Evolutionary conservation across 2,113 vertebrate species (phyloP).

Genomic region (Sylvietta virens): DNA sequence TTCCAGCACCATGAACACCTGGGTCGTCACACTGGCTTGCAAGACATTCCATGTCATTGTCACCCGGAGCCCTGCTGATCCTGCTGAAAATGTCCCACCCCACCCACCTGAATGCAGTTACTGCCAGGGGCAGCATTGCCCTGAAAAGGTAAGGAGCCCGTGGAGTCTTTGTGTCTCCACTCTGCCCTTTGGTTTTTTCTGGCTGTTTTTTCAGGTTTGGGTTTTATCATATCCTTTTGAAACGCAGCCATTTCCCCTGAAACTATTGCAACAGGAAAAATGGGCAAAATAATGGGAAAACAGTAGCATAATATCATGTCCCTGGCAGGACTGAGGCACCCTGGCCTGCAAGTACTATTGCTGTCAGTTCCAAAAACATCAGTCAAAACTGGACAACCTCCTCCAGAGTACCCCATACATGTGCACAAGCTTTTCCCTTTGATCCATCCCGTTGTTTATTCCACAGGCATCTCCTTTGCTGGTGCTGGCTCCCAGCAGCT

Average conservation of each 20-base stretch:
- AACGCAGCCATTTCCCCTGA: neutral
- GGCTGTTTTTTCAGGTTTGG: neutral
- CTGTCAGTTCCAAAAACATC: neutral
- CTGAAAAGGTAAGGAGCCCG: accelerated
- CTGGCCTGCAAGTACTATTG: neutral
- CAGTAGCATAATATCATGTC: accelerated
- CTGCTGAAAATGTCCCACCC: neutral
- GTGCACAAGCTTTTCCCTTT: neutral
- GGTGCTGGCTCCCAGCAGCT: neutral
- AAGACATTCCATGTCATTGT: neutral
- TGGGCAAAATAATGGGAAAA: neutral
- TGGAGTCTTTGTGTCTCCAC: accelerated
- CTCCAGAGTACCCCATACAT: neutral
- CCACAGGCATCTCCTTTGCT: neutral
- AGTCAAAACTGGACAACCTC: neutral
- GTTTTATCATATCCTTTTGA: neutral
- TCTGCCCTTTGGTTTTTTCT: accelerated
- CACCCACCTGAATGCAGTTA: no score
- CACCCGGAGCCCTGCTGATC: neutral
- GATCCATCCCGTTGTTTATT: neutral
- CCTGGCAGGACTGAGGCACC: neutral
- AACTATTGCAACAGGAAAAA: neutral
- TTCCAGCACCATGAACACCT: neutral
- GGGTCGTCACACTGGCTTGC: neutral
- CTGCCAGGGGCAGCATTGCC: neutral